These are phyloP conservation scores for Chymomyza caudatula DNA, from an alignment of 2,888 invertebrate genomes.

Conservation along the genomic window DNA sequence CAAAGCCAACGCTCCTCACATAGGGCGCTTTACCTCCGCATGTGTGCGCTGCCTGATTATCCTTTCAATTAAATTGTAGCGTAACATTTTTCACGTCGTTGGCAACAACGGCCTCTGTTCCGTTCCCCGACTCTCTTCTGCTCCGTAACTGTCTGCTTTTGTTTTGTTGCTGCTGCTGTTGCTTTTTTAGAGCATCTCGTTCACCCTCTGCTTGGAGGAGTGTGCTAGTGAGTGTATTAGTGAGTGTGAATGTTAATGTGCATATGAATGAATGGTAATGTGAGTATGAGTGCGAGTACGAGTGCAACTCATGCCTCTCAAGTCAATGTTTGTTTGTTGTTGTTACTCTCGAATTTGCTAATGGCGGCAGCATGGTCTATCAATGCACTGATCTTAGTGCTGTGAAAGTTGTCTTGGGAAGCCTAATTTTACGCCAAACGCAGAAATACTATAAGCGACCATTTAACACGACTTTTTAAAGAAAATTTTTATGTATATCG, in stretches of 20 bases:
- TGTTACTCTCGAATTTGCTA: not conserved
- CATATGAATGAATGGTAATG: not conserved
- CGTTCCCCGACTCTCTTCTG: not conserved
- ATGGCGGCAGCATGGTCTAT: not conserved
- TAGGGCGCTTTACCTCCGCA: constrained; percentile 47
- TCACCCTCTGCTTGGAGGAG: not conserved
- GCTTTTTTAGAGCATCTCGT: not conserved
- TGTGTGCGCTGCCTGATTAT: constrained; percentile 59
- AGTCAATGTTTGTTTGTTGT: not conserved
- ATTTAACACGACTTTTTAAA: too few relatives aligned
- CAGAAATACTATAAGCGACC: too few relatives aligned
- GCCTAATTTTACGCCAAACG: too few relatives aligned
- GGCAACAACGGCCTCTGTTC: constrained; percentile 26
- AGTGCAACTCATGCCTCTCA: not conserved
- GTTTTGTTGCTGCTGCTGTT: not conserved
- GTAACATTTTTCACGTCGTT: constrained; percentile 73
- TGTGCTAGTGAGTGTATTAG: not conserved
- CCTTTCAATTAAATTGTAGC: constrained; percentile 75
- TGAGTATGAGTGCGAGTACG: not conserved
- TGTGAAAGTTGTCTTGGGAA: too few relatives aligned
- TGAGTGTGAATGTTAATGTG: not conserved
- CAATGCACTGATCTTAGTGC: too few relatives aligned
- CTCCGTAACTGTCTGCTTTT: not conserved
- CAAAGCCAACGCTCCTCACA: constrained; percentile 30
- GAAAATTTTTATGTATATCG: too few relatives aligned